phyloP scores from a whole-genome alignment of 2,113 vertebrate genomes.

The Dasypus novemcinctus region DNA sequence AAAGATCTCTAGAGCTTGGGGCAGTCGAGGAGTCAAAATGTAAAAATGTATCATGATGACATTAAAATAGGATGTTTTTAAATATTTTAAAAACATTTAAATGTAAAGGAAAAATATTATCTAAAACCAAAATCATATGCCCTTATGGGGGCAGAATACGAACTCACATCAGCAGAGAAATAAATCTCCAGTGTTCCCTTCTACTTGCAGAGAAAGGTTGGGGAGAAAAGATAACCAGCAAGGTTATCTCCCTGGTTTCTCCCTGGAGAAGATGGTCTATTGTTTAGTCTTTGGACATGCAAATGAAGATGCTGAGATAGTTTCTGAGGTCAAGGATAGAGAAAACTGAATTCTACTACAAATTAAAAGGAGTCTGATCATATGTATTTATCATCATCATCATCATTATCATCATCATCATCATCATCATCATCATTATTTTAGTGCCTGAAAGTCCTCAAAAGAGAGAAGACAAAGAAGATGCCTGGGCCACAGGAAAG shows the following conservation, averaged over 20 bases:
- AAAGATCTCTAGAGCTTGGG: neutral
- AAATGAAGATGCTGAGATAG: neutral
- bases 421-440: neutral
- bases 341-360: neutral
- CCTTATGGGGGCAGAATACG: neutral
- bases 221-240: neutral
- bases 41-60: neutral
- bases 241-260: no score
- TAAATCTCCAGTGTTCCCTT: neutral
- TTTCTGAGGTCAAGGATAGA: neutral
- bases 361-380: neutral
- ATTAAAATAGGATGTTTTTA: neutral
- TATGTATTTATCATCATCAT: neutral
- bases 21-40: neutral
- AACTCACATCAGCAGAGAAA: neutral
- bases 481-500: no score
- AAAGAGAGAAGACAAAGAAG: neutral
- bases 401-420: neutral
- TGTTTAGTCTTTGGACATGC: neutral
- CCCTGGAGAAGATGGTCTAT: neutral
- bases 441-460: neutral
- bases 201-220: neutral
- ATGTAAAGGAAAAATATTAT: neutral
- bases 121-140: neutral
- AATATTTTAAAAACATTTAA: neutral